A percentile compares a stretch with the other conserved stretches of the same genome.
Conservation (phyloP, 2,888 invertebrate species). For the Ophioninae sp. region DNA sequence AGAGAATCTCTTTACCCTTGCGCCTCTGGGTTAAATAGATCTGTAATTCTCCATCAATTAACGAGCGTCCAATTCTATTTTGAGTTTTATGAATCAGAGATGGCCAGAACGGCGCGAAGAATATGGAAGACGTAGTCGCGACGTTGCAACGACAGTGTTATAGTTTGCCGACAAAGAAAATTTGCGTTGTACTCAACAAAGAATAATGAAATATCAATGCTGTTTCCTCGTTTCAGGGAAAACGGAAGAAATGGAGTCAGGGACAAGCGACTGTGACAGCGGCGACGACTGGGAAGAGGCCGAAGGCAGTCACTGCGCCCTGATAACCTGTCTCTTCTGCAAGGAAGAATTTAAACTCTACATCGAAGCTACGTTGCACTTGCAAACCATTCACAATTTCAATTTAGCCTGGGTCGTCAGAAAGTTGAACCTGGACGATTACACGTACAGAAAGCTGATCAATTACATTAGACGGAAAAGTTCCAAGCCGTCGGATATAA, state of each 20-base stretch:
- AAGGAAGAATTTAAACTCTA: constrained; percentile 83
- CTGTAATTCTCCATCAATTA: neutral
- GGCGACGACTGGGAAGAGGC: constrained; percentile 84
- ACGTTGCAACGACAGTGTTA: neutral
- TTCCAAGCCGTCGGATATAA: constrained; percentile 83
- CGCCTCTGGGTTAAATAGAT: neutral
- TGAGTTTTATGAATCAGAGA: neutral
- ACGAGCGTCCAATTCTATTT: neutral
- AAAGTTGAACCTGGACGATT: constrained; percentile 90
- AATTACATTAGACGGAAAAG: constrained; percentile 89
- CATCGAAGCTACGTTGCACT: constrained; percentile 86
- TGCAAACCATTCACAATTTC: constrained; percentile 85
- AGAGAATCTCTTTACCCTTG: neutral
- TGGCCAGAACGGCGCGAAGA: neutral
- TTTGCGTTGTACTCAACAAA: neutral
- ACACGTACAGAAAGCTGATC: constrained; percentile 90
- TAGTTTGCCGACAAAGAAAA: neutral
- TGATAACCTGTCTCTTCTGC: constrained; percentile 89
- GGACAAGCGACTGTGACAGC: constrained; percentile 75
- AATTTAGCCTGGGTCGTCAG: constrained; percentile 85
- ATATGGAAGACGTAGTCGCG: too few species aligned
- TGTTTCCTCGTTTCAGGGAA: constrained; percentile 42
- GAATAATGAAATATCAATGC: neutral
- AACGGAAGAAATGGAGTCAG: constrained; percentile 63
- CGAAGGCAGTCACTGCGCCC: constrained; percentile 80